Base-by-base conservation (phyloP, 2,888 invertebrate species). In the Arrhopalites spinosus region DNA sequence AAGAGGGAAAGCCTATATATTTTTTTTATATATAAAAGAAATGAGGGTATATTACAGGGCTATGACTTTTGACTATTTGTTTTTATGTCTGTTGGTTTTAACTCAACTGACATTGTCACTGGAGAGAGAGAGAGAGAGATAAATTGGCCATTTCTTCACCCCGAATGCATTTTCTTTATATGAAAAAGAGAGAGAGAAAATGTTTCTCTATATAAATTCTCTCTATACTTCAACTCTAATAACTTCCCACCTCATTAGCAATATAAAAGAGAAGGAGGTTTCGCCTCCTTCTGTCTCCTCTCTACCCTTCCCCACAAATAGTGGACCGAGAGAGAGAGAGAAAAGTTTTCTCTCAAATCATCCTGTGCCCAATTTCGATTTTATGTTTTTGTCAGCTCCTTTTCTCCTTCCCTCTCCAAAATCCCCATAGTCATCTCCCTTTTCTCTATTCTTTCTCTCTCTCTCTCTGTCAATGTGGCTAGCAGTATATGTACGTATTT, bases 161-260 rank as follows among this genome's bases (percentile, higher is more conserved):
- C 50, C 45, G 27, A n/a, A n/a, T n/a, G n/a, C n/a, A n/a, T n/a
- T 45, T 71, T 61, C 59, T 59, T 29, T 50, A 36, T 36, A 36
- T 36, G 11, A 36, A 36, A 36, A 25, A 59, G 15, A 7, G 1
- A 59, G 59, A 11, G 25, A 25, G 7, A 59, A 59, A 11, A 25
- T 0, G 27, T 15, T 23, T 25, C 25, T 59, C 59, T 59, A 7
- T 27, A 25, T 27, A 25, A 36, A 36, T 36, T 59, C 25, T 59
- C 3, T 59, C 5, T 23, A 53, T 53, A 1, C 25, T 25, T 61
- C 29, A 74, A 74, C 71, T 72, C 77, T 77, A 77, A 77, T 77
- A 77, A 77, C 75, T 75, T 77, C 69, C 73, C 59, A 77, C 75
- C 75, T 77, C 77, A 77, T 77, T 77, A 77, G 77, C 77, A 77